These are phyloP conservation scores for Oxyscelio sp. DNA, from an alignment of 2,888 invertebrate genomes.

Conservation along the genomic window DNA sequence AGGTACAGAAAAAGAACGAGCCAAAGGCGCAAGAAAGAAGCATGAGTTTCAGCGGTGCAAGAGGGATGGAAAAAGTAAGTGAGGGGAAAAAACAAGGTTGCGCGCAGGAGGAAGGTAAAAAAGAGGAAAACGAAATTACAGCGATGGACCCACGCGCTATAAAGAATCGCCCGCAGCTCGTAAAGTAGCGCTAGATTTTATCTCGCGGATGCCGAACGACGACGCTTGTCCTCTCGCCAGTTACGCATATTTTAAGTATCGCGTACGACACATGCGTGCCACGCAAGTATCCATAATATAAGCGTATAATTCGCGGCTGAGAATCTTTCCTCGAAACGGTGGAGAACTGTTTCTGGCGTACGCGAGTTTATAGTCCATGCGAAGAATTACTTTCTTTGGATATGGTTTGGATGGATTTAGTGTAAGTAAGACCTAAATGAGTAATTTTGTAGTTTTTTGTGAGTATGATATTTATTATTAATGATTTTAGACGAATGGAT, in stretches of 20 bases:
- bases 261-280: constrained; percentile 73
- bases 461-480: too few species aligned
- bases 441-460: too few species aligned
- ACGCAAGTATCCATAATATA: constrained; percentile 58
- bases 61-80: constrained; percentile 50
- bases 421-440: too few species aligned
- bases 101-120: constrained; percentile 50
- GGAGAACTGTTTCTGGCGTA: too few species aligned
- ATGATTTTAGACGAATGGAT: too few species aligned
- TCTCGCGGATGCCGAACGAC: constrained; percentile 83
- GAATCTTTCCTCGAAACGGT: too few species aligned
- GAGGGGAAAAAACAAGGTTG: constrained; percentile 54
- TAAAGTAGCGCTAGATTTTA: constrained; percentile 88
- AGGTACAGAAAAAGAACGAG: constrained; percentile 58
- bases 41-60: background rate
- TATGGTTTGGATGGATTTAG: too few species aligned
- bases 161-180: constrained; percentile 88
- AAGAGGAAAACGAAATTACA: constrained; percentile 68
- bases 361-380: too few species aligned
- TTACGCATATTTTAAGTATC: constrained; percentile 81
- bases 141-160: constrained; percentile 81
- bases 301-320: too few species aligned
- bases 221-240: constrained; percentile 77
- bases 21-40: constrained; percentile 31
- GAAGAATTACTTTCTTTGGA: too few species aligned